Conservation (phyloP, 1,140 invertebrate genomes). For the Heliothis subflexa region DNA sequence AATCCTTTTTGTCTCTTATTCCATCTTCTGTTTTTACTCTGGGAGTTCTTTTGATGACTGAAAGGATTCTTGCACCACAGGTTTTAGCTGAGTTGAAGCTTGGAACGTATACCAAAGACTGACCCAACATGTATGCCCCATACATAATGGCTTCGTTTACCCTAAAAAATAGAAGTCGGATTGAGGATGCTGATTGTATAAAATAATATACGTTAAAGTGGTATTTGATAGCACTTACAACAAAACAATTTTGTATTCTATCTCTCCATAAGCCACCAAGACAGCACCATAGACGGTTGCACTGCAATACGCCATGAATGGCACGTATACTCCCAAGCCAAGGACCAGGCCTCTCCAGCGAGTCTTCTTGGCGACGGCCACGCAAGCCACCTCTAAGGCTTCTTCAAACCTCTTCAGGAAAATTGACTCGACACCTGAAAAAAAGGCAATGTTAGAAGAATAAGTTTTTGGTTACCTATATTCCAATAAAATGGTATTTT, state of each 20-base stretch:
- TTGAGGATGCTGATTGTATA: not conserved
- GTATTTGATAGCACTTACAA: constrained; percentile 86
- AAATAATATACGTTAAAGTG: not conserved
- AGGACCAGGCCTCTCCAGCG: constrained; percentile 90
- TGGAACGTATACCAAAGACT: constrained; percentile 94
- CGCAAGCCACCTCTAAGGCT: constrained; percentile 84
- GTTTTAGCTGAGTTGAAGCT: constrained; percentile 95
- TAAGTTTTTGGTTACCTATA: not conserved
- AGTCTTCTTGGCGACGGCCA: constrained; percentile 87
- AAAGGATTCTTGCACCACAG: constrained; percentile 92
- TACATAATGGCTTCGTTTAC: constrained; percentile 95
- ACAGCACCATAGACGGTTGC: constrained; percentile 91
- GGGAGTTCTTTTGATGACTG: constrained; percentile 85
- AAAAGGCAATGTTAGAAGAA: not conserved
- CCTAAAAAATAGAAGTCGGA: constrained; percentile 77
- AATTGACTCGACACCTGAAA: constrained; percentile 82
- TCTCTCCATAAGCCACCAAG: constrained; percentile 88
- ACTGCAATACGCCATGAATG: constrained; percentile 91
- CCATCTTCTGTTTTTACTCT: constrained; percentile 76
- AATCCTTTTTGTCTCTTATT: constrained; percentile 72
- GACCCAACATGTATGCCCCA: constrained; percentile 95
- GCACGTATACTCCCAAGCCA: constrained; percentile 90
- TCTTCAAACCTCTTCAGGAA: constrained; percentile 88
- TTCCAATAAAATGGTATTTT: not conserved
- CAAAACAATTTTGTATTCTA: constrained; percentile 91